These are phyloP conservation scores for Malurus cyaneus DNA, from an alignment of 2,113 vertebrate species.

Conservation along the genomic window DNA sequence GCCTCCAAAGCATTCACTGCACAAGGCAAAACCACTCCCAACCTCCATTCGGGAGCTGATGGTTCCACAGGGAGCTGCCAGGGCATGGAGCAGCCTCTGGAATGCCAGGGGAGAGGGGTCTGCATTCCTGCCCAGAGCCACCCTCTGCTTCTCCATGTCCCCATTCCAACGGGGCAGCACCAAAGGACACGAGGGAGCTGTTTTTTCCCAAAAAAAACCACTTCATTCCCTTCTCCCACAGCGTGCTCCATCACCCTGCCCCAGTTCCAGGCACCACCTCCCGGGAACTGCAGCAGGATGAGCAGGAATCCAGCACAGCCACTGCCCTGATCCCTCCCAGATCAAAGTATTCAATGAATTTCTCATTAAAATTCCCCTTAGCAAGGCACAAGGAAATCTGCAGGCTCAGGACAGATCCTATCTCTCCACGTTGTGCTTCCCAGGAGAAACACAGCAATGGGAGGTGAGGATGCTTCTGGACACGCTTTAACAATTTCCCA, in stretches of 20 bases:
- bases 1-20: neutral
- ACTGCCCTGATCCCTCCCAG: neutral
- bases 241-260: neutral
- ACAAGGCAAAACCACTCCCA: neutral
- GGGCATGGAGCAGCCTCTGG: neutral
- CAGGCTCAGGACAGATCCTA: accelerated
- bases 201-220: neutral
- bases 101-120: neutral
- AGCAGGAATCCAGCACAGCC: neutral
- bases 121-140: neutral
- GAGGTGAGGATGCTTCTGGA: neutral
- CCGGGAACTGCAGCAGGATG: neutral
- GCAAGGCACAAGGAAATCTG: neutral
- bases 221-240: accelerated
- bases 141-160: neutral
- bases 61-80: neutral
- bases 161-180: accelerated
- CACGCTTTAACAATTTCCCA: neutral
- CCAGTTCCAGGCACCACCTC: accelerated
- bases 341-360: neutral
- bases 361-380: neutral
- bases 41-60: accelerated
- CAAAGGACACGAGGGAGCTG: accelerated
- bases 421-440: neutral
- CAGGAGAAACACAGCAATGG: accelerated